A percentile compares a stretch with the other conserved stretches of the same genome.
Evolutionary conservation across 2,113 vertebrate genomes (phyloP).

Genomic region (Ptilorrhoa leucosticta): DNA sequence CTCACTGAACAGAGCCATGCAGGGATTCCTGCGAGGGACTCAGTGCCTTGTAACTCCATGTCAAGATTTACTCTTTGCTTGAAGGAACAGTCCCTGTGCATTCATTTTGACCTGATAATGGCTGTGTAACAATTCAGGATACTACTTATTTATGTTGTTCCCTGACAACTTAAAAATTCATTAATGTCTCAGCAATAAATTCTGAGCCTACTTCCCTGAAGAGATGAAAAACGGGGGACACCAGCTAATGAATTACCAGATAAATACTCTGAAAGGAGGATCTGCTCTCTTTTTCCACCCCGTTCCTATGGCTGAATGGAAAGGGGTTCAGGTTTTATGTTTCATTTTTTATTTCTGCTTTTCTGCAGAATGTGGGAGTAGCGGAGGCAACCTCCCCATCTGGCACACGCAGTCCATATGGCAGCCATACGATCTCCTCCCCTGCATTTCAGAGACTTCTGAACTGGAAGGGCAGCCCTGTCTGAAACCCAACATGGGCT

Average conservation of each 20-base stretch:
- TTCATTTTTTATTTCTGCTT: background rate
- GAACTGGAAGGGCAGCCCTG: constrained; percentile 34
- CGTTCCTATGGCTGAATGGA: background rate
- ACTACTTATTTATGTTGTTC: constrained; percentile 66
- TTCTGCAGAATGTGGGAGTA: background rate
- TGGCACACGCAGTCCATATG: background rate
- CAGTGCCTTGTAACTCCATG: background rate
- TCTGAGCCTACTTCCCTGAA: constrained; percentile 13
- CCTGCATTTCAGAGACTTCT: background rate
- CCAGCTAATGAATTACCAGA: constrained; percentile 51
- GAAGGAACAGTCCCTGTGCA: constrained; percentile 49
- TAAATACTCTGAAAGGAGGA: background rate
- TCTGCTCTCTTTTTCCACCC: background rate
- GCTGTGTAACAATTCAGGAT: constrained; percentile 52
- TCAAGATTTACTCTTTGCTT: constrained; percentile 59
- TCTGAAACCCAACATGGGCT: constrained; percentile 43
- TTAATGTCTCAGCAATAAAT: constrained; percentile 65
- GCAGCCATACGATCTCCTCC: background rate
- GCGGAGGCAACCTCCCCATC: background rate
- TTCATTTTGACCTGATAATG: constrained; percentile 52
- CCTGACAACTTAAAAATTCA: constrained; percentile 69
- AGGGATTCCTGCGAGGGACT: constrained; percentile 10
- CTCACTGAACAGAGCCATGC: background rate
- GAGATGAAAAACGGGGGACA: constrained; percentile 26
- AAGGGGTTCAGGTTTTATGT: background rate